Evolutionary conservation across 2,888 invertebrate species (phyloP).

Genomic region (Plutella xylostella): DNA sequence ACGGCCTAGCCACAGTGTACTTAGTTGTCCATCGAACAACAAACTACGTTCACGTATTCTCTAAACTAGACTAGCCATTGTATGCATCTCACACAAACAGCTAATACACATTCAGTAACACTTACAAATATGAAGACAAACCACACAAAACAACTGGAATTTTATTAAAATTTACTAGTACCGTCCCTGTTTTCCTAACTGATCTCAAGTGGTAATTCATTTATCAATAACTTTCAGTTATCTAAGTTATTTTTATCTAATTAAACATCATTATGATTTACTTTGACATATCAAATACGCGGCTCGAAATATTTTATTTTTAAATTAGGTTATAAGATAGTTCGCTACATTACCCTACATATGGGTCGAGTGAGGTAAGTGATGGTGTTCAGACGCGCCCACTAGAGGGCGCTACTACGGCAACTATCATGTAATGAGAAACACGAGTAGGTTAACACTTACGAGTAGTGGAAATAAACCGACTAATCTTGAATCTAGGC

Average conservation of each 20-base stretch:
- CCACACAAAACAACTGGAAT: slow-evolving; percentile 57
- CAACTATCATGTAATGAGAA: slow-evolving; percentile 25
- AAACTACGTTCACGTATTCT: slow-evolving; percentile 34
- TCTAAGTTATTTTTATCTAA: slow-evolving; percentile 60
- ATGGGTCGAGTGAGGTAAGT: slow-evolving; percentile 54
- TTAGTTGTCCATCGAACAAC: slow-evolving; percentile 30
- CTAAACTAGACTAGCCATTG: slow-evolving; percentile 54
- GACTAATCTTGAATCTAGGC: slow-evolving; percentile 40
- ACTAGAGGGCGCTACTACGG: slow-evolving; percentile 24
- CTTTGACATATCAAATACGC: slow-evolving; percentile 70
- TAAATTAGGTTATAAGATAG: slow-evolving; percentile 36
- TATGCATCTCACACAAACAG: slow-evolving; percentile 46
- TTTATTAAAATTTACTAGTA: slow-evolving; percentile 43
- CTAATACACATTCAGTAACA: slow-evolving; percentile 63
- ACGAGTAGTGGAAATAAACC: slow-evolving; percentile 28
- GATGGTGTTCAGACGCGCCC: slow-evolving; percentile 29
- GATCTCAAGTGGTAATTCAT: slow-evolving; percentile 51
- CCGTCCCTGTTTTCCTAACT: slow-evolving; percentile 69
- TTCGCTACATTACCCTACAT: slow-evolving; percentile 59
- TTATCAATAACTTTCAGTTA: slow-evolving; percentile 53
- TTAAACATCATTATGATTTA: slow-evolving; percentile 63
- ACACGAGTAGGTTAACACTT: slow-evolving; percentile 32
- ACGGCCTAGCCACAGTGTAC: slow-evolving; percentile 23
- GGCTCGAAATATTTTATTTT: slow-evolving; percentile 66
- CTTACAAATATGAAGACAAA: slow-evolving; percentile 60